Conservation (phyloP, 2,888 invertebrate species). For the Choreutis nemorana region DNA sequence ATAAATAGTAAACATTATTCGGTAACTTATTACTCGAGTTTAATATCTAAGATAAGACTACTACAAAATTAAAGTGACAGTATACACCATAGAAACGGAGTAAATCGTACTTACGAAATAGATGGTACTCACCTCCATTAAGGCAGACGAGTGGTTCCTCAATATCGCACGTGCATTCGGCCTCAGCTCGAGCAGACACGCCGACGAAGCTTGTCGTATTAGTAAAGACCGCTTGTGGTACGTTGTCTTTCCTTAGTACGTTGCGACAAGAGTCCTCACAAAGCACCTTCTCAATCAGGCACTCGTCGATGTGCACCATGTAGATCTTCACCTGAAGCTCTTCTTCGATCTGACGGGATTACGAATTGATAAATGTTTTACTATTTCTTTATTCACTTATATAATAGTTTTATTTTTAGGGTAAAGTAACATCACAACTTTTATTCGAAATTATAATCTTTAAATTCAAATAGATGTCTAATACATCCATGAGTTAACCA, state of each 20-base stretch:
- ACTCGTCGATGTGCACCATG: slow-evolving; percentile 93
- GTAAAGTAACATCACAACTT: no score
- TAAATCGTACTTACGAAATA: not conserved
- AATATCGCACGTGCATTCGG: slow-evolving; percentile 76
- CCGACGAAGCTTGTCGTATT: slow-evolving; percentile 95
- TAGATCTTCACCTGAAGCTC: slow-evolving; percentile 77
- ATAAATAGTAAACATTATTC: no score
- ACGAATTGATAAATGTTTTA: no score
- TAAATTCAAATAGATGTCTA: no score
- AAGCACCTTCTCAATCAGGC: slow-evolving; percentile 77
- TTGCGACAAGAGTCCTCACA: slow-evolving; percentile 84
- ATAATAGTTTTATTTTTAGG: no score
- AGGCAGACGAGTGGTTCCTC: slow-evolving; percentile 69
- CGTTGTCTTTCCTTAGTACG: slow-evolving; percentile 73
- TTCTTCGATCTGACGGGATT: slow-evolving; percentile 68
- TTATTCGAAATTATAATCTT: no score
- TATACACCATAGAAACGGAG: not conserved
- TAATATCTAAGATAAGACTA: no score
- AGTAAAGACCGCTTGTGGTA: slow-evolving; percentile 86
- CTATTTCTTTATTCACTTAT: no score
- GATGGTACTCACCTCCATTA: slow-evolving; percentile 74
- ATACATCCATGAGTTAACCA: no score
- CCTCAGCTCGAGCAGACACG: slow-evolving; percentile 83
- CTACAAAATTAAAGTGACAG: not conserved
- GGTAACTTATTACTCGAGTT: no score